A percentile compares a stretch with the other conserved stretches of the same genome.
Evolutionary conservation across 2,113 vertebrate species (phyloP).

Genomic region (Falcunculus frontatus): DNA sequence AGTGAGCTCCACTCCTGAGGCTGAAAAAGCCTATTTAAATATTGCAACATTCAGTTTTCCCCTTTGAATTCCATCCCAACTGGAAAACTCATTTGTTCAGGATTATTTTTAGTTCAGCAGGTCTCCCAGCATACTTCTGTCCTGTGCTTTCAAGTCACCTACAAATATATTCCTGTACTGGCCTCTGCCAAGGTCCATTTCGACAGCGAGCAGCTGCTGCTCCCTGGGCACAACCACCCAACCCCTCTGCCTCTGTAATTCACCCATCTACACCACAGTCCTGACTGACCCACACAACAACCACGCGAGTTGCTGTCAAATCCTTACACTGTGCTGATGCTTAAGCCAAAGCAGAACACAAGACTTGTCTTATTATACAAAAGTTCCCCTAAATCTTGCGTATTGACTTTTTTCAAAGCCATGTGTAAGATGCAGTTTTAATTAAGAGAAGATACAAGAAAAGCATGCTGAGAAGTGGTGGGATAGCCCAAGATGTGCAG

Average conservation of each 20-base stretch:
- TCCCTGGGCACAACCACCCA: neutral
- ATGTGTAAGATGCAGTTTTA: neutral
- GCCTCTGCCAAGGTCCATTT: neutral
- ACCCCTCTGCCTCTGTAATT: neutral
- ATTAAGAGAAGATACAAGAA: neutral
- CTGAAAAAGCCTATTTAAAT: neutral
- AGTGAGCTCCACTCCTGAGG: neutral
- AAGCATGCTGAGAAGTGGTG: neutral
- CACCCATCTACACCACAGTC: neutral
- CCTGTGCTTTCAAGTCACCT: neutral
- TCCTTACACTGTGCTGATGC: neutral
- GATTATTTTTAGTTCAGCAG: neutral
- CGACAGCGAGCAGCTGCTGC: neutral
- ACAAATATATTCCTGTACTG: neutral
- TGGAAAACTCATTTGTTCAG: neutral
- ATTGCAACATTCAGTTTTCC: neutral
- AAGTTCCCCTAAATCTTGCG: neutral
- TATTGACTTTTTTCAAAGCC: neutral
- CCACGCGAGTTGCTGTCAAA: rapidly evolving
- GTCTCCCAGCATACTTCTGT: neutral
- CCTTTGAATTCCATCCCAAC: neutral
- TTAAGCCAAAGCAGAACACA: neutral
- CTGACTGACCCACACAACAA: neutral
- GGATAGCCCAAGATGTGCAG: neutral
- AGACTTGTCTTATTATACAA: neutral